phyloP scores from a whole-genome alignment of 2,113 vertebrate genomes.

The Centropus unirufus region DNA sequence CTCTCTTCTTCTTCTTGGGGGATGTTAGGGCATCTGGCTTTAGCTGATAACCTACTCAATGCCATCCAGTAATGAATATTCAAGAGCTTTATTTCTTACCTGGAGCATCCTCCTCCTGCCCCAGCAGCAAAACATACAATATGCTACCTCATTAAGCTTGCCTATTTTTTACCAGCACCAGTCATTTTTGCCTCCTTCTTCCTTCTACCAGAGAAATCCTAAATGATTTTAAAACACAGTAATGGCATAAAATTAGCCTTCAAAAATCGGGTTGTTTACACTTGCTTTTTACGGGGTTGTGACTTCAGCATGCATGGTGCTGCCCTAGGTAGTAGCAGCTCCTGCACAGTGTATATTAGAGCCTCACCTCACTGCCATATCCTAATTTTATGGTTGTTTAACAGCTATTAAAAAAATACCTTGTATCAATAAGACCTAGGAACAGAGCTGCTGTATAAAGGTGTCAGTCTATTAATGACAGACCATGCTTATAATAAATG shows the following conservation, averaged over 20 bases:
- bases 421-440: background rate
- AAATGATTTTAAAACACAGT: background rate
- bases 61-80: background rate
- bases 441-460: background rate
- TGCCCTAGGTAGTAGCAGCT: background rate
- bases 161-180: background rate
- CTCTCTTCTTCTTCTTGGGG: background rate
- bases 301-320: background rate
- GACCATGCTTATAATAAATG: background rate
- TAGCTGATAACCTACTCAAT: conserved; percentile 27
- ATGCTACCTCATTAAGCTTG: background rate
- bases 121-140: background rate
- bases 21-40: background rate
- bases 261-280: background rate
- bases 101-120: background rate
- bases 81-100: conserved; percentile 7
- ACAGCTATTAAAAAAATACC: background rate
- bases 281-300: background rate
- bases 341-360: background rate
- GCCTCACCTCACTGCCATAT: background rate
- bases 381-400: background rate
- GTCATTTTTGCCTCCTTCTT: background rate
- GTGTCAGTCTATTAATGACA: background rate
- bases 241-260: background rate
- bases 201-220: background rate